Evolutionary conservation across 2,113 vertebrate genomes (phyloP).

Genomic region (Aplodontia rufa): DNA sequence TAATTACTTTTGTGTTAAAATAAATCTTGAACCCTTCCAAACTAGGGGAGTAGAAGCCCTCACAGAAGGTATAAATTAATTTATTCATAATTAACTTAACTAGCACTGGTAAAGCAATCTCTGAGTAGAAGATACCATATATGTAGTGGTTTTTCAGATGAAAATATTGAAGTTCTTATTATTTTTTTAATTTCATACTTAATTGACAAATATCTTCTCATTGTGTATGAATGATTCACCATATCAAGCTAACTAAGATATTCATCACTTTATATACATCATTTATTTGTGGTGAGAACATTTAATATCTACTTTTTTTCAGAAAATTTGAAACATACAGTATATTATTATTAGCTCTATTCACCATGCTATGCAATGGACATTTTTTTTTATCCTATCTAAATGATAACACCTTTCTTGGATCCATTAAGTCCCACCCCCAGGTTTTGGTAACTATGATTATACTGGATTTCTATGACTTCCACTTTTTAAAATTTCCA

Average conservation of each 20-base stretch:
- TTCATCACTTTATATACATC: not conserved
- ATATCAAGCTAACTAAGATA: not conserved
- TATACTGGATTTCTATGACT: not conserved
- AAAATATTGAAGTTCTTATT: not conserved
- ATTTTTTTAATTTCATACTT: not conserved
- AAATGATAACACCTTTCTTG: too few species aligned
- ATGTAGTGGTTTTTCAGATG: not conserved
- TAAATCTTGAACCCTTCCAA: not conserved
- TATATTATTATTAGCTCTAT: not conserved
- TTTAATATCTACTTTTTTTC: not conserved
- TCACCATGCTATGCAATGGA: not conserved
- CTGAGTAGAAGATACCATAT: not conserved
- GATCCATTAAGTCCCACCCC: too few species aligned
- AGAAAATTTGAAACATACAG: too few species aligned
- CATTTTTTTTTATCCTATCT: not conserved
- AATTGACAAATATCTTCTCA: too few species aligned
- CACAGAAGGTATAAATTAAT: not conserved
- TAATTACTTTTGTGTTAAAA: conserved; percentile 9
- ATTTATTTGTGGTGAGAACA: not conserved
- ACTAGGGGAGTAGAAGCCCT: not conserved
- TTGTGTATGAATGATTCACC: not conserved
- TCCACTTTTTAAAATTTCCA: too few species aligned
- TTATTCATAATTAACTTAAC: not conserved
- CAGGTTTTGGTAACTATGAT: not conserved
- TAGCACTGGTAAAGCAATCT: not conserved